Evolutionary conservation across 2,797 vertebrate genomes (phyloP).

Genomic region (Anisognathus igniventris): DNA sequence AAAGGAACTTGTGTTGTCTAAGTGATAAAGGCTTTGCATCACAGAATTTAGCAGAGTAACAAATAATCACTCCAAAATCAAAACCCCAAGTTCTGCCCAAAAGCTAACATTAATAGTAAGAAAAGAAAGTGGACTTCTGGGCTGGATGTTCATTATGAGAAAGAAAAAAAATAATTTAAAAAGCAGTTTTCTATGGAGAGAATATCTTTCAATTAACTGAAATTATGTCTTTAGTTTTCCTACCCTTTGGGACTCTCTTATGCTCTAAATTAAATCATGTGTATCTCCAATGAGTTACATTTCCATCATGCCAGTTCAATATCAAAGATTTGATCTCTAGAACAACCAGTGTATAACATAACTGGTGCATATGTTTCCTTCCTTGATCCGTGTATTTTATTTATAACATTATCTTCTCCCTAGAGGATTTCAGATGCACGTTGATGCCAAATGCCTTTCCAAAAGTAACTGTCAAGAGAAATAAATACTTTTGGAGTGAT

Average conservation of each 20-base stretch:
- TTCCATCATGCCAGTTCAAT: neutral
- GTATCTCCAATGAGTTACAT: neutral
- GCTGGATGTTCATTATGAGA: neutral
- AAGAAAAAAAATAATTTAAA: neutral
- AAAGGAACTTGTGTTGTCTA: neutral
- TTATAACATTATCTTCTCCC: constrained; percentile 7
- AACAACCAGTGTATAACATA: neutral
- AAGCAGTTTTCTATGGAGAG: neutral
- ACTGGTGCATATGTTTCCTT: neutral
- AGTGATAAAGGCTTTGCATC: neutral
- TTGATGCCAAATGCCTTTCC: neutral
- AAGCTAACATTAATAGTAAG: neutral
- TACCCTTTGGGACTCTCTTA: neutral
- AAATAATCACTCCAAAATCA: neutral
- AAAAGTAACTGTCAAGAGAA: constrained; percentile 12
- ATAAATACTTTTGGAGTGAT: neutral
- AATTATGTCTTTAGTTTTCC: neutral
- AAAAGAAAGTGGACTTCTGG: neutral
- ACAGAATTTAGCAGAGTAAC: neutral
- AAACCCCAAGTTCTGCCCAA: neutral
- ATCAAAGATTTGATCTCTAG: neutral
- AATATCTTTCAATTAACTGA: neutral
- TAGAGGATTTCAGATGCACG: neutral
- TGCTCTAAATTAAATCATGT: neutral
- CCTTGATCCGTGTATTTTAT: neutral